Evolutionary conservation across 2,888 invertebrate species (phyloP), one percentile per base, ranked within the genome.

Genomic region (Nebria salina): DNA sequence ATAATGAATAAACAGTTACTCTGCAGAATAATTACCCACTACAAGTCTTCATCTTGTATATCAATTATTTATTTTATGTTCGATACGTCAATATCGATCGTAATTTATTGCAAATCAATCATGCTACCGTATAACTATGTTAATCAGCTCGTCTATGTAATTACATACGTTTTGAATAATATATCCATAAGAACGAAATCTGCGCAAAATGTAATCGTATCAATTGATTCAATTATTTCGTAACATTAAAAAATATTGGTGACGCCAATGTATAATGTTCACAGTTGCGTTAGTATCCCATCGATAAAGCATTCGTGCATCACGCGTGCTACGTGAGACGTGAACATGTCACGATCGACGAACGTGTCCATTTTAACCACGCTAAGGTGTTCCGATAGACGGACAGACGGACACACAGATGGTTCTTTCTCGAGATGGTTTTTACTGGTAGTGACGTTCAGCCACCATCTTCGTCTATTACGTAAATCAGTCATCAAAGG

Each of bases 401-500:
- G 13, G 15, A 43, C 13, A 6, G 72, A 15, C 34, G 25, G 41
- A 65, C 79, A 75, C 80, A 80, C 80, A 80, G 75, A 80, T 80
- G 73, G 80, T 74, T 68, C 64, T 43, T 4, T 68, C 64, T 43
- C 11, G 64, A 20, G 20, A 20, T 20, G 20, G 20, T 20, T 20
- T 20, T 20, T 20, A 20, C 20, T 20, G 20, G 20, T 20, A 20
- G 20, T 20, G 20, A 20, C 20, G 20, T 20, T 20, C 20, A 20
- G 20, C 1, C 20, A 20, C 20, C 20, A 1, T 20, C 20, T 20
- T 20, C 20, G 20, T 20, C 20, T 20, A 80, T 80, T 80, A 80
- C 80, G 80, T 80, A 80, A 80, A 80, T 80, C 80, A 75, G 75
- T 80, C 80, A 80, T 80, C 80, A 80, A 75, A 80, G 72, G 70